Evolutionary conservation across 2,888 invertebrate species (phyloP).

Genomic region (Bellardia pandia): DNA sequence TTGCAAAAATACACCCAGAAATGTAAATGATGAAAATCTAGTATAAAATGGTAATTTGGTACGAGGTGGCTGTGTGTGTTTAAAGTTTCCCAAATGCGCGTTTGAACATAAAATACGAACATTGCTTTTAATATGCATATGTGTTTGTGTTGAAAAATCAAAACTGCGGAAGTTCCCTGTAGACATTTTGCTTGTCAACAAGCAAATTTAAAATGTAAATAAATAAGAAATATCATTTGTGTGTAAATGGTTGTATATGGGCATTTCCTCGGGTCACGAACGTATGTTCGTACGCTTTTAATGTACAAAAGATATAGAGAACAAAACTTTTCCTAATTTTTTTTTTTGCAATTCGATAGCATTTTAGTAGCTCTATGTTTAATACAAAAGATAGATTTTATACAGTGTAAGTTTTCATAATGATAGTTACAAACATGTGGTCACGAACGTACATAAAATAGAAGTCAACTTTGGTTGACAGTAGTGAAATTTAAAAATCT

Average conservation of each 20-base stretch:
- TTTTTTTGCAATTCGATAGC: too few species aligned
- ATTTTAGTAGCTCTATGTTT: too few species aligned
- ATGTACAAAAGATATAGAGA: too few species aligned
- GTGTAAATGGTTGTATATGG: neutral
- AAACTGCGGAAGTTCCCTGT: constrained; percentile 48
- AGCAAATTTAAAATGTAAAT: constrained; percentile 54
- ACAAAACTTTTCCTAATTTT: too few species aligned
- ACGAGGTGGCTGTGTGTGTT: neutral
- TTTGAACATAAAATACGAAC: constrained; percentile 4
- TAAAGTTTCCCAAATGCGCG: constrained; percentile 34
- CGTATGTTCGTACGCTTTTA: too few species aligned
- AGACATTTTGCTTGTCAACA: constrained; percentile 59
- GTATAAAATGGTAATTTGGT: constrained; percentile 14
- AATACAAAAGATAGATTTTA: too few species aligned
- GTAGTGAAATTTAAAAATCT: too few species aligned
- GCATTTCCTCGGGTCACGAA: too few species aligned
- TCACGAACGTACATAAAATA: too few species aligned
- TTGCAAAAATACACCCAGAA: neutral
- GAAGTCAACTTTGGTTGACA: too few species aligned
- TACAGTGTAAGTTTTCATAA: too few species aligned
- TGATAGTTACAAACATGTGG: too few species aligned
- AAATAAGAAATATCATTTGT: constrained; percentile 32
- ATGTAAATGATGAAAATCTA: neutral
- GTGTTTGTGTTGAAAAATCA: constrained; percentile 35
- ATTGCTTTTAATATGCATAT: neutral